Evolutionary conservation across 2,113 vertebrate genomes (phyloP).

Genomic region (Alethe diademata): DNA sequence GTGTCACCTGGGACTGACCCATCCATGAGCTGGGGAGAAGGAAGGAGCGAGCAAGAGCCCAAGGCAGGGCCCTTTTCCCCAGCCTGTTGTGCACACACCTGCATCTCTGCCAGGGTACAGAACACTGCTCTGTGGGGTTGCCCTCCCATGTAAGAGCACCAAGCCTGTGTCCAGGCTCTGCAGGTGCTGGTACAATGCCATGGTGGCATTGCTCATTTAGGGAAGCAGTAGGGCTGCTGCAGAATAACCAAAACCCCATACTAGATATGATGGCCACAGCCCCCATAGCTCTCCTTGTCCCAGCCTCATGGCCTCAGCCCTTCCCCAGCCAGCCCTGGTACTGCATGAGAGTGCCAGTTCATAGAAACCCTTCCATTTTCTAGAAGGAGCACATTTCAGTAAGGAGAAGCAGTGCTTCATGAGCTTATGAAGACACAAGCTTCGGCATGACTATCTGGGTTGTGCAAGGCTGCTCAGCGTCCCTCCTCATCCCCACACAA

Average conservation of each 20-base stretch:
- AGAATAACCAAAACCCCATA: neutral
- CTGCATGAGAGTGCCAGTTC: neutral
- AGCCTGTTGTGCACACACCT: neutral
- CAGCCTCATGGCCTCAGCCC: neutral
- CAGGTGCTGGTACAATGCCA: rapidly evolving
- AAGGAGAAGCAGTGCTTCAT: neutral
- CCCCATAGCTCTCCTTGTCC: neutral
- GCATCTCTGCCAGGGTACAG: neutral
- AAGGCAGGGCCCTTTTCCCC: neutral
- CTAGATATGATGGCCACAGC: rapidly evolving
- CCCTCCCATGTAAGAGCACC: rapidly evolving
- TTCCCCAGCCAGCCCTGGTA: rapidly evolving
- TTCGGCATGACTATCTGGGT: neutral
- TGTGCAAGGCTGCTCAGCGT: neutral
- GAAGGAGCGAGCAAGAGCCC: neutral
- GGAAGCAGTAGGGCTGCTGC: neutral
- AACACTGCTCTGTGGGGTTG: rapidly evolving
- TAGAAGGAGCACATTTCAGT: neutral
- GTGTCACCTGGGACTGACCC: neutral
- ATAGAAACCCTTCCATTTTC: neutral
- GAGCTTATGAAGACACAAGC: neutral
- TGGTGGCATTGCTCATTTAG: neutral
- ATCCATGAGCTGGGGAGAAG: neutral
- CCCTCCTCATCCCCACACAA: neutral
- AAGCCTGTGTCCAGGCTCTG: neutral